Conservation (phyloP, 2,888 invertebrate species). For the Harpalus rufipes region DNA sequence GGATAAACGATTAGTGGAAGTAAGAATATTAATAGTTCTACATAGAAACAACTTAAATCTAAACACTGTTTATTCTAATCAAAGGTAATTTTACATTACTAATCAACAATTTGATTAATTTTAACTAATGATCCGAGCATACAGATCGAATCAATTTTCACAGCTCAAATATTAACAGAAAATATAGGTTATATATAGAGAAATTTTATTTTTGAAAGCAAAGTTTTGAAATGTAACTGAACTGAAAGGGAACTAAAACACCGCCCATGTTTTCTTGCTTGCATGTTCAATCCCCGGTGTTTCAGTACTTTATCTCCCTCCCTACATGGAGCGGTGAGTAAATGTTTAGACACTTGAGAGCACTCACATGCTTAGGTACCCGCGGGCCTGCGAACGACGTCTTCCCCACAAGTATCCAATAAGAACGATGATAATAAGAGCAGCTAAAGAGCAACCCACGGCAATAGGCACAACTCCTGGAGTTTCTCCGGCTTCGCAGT, state of each 20-base stretch:
- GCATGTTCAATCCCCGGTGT: constrained; percentile 36
- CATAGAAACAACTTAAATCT: constrained; percentile 47
- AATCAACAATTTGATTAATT: constrained; percentile 68
- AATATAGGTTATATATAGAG: constrained; percentile 53
- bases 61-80: constrained; percentile 50
- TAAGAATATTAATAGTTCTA: constrained; percentile 9
- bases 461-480: constrained; percentile 97
- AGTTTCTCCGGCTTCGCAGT: constrained; percentile 86
- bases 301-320: constrained; percentile 65
- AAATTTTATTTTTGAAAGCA: constrained; percentile 42
- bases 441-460: constrained; percentile 95
- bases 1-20: constrained; percentile 49
- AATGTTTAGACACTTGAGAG: constrained; percentile 67
- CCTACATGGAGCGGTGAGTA: constrained; percentile 41
- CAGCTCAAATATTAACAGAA: constrained; percentile 65
- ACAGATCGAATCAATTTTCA: constrained; percentile 65
- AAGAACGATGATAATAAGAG: constrained; percentile 93
- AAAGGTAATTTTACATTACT: constrained; percentile 60
- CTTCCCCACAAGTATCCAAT: constrained; percentile 96
- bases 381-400: constrained; percentile 88
- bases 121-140: constrained; percentile 63
- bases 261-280: constrained; percentile 38
- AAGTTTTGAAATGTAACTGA: constrained; percentile 17
- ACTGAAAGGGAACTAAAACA: constrained; percentile 47
- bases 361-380: constrained; percentile 92